Conservation (phyloP, 2,888 invertebrate species). For the Tricholauxania praeusta region DNA sequence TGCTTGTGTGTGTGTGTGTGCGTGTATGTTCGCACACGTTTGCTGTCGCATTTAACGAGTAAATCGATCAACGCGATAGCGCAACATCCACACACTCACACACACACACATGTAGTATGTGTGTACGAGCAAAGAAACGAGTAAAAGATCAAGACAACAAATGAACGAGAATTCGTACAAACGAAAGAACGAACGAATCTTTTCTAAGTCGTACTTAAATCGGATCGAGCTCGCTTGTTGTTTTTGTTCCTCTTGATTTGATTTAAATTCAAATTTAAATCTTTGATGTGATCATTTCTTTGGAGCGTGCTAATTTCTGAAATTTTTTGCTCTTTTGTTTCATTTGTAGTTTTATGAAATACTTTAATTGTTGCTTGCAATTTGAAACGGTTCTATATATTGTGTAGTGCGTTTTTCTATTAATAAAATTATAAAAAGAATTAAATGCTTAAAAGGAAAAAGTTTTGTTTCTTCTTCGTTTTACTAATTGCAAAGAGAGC, state of each 20-base stretch:
- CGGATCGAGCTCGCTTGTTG: constrained; percentile 27
- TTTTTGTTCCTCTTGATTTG: constrained; percentile 29
- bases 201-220: constrained; percentile 24
- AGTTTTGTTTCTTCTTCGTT: too few relatives aligned
- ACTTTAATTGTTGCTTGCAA: too few relatives aligned
- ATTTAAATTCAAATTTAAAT: constrained; percentile 35
- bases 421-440: too few relatives aligned
- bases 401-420: too few relatives aligned
- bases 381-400: too few relatives aligned
- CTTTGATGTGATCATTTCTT: constrained; percentile 40
- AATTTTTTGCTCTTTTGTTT: background rate
- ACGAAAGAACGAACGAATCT: constrained; percentile 9
- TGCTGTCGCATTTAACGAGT: constrained; percentile 14
- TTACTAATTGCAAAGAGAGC: too few relatives aligned
- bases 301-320: constrained; percentile 37
- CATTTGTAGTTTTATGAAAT: constrained; percentile 6
- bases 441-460: too few relatives aligned
- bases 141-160: constrained; percentile 1
- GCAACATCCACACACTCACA: too few relatives aligned
- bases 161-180: constrained; percentile 2
- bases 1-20: background rate
- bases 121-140: too few relatives aligned
- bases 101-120: too few relatives aligned
- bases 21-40: constrained; percentile 1
- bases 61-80: constrained; percentile 21